Percentiles rank a stretch among this genome's conserved stretches.
Conservation (phyloP, 2,797 vertebrate genomes). For the Sarcophilus harrisii region DNA sequence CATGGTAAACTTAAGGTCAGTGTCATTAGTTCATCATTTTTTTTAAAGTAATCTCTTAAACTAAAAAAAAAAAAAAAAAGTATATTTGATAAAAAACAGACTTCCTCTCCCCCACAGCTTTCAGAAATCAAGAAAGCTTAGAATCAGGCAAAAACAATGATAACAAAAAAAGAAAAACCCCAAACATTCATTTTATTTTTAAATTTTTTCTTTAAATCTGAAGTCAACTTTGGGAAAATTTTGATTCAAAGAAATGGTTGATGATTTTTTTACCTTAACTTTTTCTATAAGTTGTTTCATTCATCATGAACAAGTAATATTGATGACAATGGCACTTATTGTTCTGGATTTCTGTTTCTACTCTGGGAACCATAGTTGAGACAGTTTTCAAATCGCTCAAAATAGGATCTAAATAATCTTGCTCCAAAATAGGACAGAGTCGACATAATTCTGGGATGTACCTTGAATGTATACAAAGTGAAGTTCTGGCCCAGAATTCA, state of each 20-base stretch:
- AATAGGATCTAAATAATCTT: not conserved
- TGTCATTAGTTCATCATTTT: not conserved
- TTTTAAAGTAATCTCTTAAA: not conserved
- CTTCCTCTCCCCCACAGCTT: not conserved
- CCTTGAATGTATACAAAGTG: not conserved
- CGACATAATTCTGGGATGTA: not conserved
- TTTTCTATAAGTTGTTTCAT: not conserved
- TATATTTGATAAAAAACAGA: slow-evolving; percentile 33
- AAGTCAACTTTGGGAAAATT: slow-evolving; percentile 13
- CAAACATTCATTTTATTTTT: slow-evolving; percentile 22
- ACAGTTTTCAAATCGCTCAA: not conserved
- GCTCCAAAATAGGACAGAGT: slow-evolving; percentile 23
- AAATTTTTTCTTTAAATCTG: slow-evolving; percentile 16
- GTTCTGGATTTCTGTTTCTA: slow-evolving; percentile 14
- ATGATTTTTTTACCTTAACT: slow-evolving; percentile 19
- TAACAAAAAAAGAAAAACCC: slow-evolving; percentile 20
- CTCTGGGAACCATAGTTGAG: not conserved
- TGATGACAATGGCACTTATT: not conserved
- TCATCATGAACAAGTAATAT: not conserved
- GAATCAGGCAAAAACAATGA: slow-evolving; percentile 29
- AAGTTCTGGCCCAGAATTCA: not conserved
- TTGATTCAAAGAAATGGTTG: slow-evolving; percentile 46
- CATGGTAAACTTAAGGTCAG: slow-evolving; percentile 32
- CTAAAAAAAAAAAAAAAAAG: not conserved
- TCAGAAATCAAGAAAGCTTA: slow-evolving; percentile 27